Evolutionary conservation across 1,140 invertebrate species (phyloP), one percentile per base, ranked within the genome.

Genomic region (Muscidifurax raptorellus): DNA sequence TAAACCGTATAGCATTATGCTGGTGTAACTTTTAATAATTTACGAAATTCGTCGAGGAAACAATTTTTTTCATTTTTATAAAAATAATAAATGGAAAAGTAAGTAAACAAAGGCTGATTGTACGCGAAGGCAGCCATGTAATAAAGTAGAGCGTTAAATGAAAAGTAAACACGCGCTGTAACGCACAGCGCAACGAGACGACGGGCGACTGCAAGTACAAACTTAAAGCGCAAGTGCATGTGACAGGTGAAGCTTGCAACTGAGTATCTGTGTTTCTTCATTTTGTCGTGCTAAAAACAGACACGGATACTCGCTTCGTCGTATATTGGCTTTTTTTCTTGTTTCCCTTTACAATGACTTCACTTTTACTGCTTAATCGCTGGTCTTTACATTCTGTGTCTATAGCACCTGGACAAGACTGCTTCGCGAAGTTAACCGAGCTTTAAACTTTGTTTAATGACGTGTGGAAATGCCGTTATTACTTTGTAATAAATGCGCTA

Each of bases 261-360:
- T 10, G 40, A 47, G 28, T 64, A 78, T 82, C 18, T 52, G 25
- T 82, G 27, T 72, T 69, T 72, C 80, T 74, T 74, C 30, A n/a
- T 72, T 71, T 82, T 82, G 22, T 52, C 40, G 22, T 30, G 44
- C 52, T 78, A 78, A 64, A 78, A 64, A 78, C 76, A 64, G 18
- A 28, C 25, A 13, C 22, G 12, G 28, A 32, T 69, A 69, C 27
- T 69, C 22, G 9, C 25, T 69, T 18, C 15, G 28, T n/a, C n/a
- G 1, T 67, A 27, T 15, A 30, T 22, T 72, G 12, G 30, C 66
- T 25, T 40, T 15, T 67, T 72, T 72, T 15, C 13, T 72, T 67
- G 5, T 69, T 69, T 13, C 25, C 40, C 71, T 7, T 36, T 6
- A 28, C 15, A 72, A 28, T 30, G 32, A 30, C 32, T 72, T 72